Evolutionary conservation across 1,140 invertebrate species (phyloP), one percentile per base, ranked within the genome.

Genomic region (Heliothis subflexa): DNA sequence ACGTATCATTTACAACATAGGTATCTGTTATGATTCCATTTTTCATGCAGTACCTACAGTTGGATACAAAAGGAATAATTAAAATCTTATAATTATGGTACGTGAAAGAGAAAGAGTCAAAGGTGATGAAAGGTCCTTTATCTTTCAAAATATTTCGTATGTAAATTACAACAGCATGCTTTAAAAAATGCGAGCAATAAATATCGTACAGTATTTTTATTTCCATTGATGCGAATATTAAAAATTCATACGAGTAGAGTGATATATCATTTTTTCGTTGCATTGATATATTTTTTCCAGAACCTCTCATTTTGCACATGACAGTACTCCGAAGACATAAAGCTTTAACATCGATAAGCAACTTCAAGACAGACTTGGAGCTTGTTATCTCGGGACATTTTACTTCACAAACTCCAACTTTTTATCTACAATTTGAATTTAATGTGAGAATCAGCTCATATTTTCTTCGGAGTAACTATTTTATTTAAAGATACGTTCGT

Each of bases 381-480:
- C 68, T 71, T 71, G 68, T 71, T 71, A 71, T 71, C 68, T 66
- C 62, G 50, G 33, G 68, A 71, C 68, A 54, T 71, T 64, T 71
- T 55, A 55, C 68, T 71, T 55, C 18, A 71, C 21, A 71, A 71
- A 55, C 68, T 71, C 14, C 16, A 71, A 71, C 50, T 71, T 71
- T 70, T 71, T 71, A 71, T 71, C 68, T 52, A 9, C 45, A 49
- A 55, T 71, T 71, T 55, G 68, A 71, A 71, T 71, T 71, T 71
- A 55, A 55, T 71, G 54, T 71, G 54, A 71, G 54, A 71, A 71
- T 71, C 50, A 55, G 54, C 40, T 71, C 25, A 25, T 54, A 55
- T 71, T 55, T 71, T 71, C 68, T 55, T 40, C 25, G 5, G 68
- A 14, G 25, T 40, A 33, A 54, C 50, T 50, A 50, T 54, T 55